Evolutionary conservation across 2,113 vertebrate species (phyloP), one percentile per base, ranked within the genome.

Genomic region (Pteropus alecto): DNA sequence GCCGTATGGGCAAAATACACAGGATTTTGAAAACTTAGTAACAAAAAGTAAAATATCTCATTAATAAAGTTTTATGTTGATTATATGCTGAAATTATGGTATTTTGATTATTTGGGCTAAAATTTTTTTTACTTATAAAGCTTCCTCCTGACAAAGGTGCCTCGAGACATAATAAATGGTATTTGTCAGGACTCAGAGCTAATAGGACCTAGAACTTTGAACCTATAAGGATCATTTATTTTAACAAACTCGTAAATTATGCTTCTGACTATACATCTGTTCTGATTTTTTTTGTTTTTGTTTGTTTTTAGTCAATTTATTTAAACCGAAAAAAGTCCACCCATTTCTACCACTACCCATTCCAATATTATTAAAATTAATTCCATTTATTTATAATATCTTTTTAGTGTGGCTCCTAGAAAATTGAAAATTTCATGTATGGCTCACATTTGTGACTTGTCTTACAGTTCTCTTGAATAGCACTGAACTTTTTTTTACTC

Each of bases 351-450:
- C 58, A 43, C 58, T 30, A 30, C 16, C 58, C 14, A 60, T 5
- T 10, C 12, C n/a, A 56, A 35, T 35, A 68, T 68, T 19, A 30
- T 70, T 71, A 67, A 88, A 95, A 56, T 38, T 51, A 65, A 90
- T 82, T 77, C 70, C 6, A 56, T n/a, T 2, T 88, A 3, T 92
- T 78, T 87, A 48, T 86, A 38, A 38, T 83, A 51, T 21, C 38
- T 92, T 88, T 74, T 83, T 48, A 16, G 18, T 87, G 46, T 77
- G 9, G 3, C 77, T n/a, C 21, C 21, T 89, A 90, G 85, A 81
- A 82, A 86, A 74, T 81, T 28, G 73, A 18, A 60, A 92, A 43
- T 90, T 73, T 46, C 35, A 61, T 35, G 35, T 2, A 2, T 63
- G 56, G 15, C 28, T 96, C 94, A 76, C 1, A n/a, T 86, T 54